phyloP scores from a whole-genome alignment of 2,888 invertebrate genomes.

The Eilema griseolum region DNA sequence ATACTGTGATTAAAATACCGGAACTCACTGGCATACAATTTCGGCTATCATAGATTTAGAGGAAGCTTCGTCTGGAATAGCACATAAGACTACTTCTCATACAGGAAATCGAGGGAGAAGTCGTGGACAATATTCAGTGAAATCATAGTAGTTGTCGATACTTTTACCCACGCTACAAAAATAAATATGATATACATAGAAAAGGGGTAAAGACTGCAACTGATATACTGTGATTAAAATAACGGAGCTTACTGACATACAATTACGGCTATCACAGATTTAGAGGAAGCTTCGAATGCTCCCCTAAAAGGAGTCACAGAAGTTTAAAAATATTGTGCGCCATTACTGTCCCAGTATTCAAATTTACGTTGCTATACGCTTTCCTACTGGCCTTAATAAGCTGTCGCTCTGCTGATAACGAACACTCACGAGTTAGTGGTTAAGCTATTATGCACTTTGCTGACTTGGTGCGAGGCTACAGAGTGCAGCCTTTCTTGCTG shows the following conservation, averaged over 20 bases:
- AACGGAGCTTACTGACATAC: background rate
- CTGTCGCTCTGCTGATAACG: background rate
- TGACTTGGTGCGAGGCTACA: background rate
- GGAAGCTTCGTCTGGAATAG: background rate
- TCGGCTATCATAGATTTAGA: background rate
- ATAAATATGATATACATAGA: too few species aligned
- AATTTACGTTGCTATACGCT: constrained; percentile 6
- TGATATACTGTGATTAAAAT: background rate
- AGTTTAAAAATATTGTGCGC: constrained; percentile 10
- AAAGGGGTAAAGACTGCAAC: too few species aligned
- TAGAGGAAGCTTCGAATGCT: constrained; percentile 6
- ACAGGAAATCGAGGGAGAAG: too few species aligned
- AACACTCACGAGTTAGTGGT: background rate
- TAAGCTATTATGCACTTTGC: background rate
- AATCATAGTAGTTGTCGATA: too few species aligned
- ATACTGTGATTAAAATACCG: background rate
- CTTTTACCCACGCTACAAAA: too few species aligned
- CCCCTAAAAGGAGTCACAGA: constrained; percentile 13
- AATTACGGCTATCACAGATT: background rate
- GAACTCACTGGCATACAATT: background rate
- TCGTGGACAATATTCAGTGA: too few species aligned
- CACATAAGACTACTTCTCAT: too few species aligned
- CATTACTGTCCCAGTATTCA: background rate
- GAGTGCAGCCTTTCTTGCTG: background rate
- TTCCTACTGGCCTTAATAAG: background rate